Base-by-base conservation (phyloP, 2,113 vertebrate species). In the Petrocephalus microphthalmus region DNA sequence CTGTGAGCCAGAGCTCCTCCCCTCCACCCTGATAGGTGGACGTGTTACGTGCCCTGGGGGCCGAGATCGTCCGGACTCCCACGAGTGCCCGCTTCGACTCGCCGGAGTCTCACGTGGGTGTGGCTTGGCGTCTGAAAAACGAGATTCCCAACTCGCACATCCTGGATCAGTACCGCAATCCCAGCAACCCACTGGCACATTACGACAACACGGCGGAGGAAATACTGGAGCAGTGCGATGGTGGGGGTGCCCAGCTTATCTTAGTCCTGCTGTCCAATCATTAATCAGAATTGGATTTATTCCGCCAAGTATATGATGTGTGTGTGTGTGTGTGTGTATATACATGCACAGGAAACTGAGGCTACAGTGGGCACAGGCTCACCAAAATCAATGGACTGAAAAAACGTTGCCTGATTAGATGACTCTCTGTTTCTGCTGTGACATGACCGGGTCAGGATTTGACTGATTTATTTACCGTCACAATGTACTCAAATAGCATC, bases 141-240 rank as follows among this genome's bases (percentile, higher is more conserved):
- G 98, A 99, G 92, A 98, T 99, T 87, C 98, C 98, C 89, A 95
- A 99, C 25, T 96, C 98, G 0, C 97, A 98, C 92, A 98, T 99
- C 87, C 91, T 99, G 83, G 98, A 99, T 89, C 98, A 99, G 96
- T 99, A 99, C 91, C 97, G 98, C 67, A 99, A 99, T 15, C 95
- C 97, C 74, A 98, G 97, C 94, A 99, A 99, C 84, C 98, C 98
- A 0, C 91, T 99, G 87, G 96, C 97, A 0, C 98, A 99, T 94
- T 99, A 99, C 0, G 98, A 99, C 92, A 95, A 93, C 90, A 99
- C 98, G 0, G 98, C 98, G 0, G 98, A 99, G 90, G 98, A 99
- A 94, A 97, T 99, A 89, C 94, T 99, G 92, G 95, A 96, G 90
- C 98, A 99, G 88, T 99, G 98, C 0, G 97, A 96, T 0, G 98